Conservation (phyloP, 2,888 invertebrate genomes). For the Pollenia amentaria region DNA sequence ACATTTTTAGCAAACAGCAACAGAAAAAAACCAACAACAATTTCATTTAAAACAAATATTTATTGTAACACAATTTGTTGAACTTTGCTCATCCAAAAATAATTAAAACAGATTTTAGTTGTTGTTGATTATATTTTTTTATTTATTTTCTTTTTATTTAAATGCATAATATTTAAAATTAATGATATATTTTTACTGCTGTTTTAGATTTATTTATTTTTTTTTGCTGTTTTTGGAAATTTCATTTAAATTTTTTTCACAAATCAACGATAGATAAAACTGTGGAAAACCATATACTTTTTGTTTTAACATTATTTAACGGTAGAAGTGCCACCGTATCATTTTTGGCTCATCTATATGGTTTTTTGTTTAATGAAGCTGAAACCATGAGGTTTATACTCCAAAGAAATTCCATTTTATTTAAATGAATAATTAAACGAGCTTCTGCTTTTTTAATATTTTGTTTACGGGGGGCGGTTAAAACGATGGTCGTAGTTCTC, state of each 20-base stretch:
- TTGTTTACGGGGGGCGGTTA: too few relatives aligned
- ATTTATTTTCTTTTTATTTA: constrained; percentile 51
- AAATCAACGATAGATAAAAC: constrained; percentile 35
- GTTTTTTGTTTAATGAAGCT: too few relatives aligned
- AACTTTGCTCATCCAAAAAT: constrained; percentile 62
- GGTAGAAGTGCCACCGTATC: not conserved
- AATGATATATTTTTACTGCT: constrained; percentile 22
- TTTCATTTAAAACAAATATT: constrained; percentile 53
- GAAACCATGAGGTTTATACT: too few relatives aligned
- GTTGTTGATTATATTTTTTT: constrained; percentile 13
- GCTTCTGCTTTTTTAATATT: too few relatives aligned
- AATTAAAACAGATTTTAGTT: constrained; percentile 29
- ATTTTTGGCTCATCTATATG: too few relatives aligned
- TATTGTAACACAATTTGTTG: constrained; percentile 57
- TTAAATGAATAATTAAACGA: too few relatives aligned
- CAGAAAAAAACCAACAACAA: not conserved
- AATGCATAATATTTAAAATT: constrained; percentile 50
- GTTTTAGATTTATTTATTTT: not conserved
- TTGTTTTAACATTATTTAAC: not conserved
- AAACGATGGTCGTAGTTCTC: too few relatives aligned
- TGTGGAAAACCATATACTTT: constrained; percentile 8
- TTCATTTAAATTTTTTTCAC: constrained; percentile 32
- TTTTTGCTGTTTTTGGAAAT: constrained; percentile 23
- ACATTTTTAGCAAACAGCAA: constrained; percentile 26
- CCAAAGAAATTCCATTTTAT: too few relatives aligned